phyloP scores from a whole-genome alignment of 2,888 invertebrate species.

The Drosophila mercatorum region DNA sequence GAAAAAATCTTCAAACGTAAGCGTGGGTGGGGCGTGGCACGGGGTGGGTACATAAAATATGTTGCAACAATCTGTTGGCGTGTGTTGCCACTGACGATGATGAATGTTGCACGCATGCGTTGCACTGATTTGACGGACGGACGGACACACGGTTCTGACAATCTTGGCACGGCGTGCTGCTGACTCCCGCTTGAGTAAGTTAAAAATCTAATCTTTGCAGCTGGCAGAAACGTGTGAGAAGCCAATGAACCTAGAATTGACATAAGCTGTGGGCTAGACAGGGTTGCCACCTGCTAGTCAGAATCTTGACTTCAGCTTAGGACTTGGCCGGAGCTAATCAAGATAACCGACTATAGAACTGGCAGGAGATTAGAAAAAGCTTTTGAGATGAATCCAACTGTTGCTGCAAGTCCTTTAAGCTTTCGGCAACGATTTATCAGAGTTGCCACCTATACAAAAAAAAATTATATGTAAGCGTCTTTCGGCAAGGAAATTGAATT shows the following conservation, averaged over 20 bases:
- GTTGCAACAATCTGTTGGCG: conserved; percentile 77
- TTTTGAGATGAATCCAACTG: background rate
- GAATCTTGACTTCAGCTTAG: background rate
- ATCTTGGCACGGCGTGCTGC: conserved; percentile 39
- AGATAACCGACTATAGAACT: background rate
- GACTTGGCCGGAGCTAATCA: background rate
- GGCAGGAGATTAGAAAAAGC: background rate
- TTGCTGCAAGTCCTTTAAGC: too few species aligned
- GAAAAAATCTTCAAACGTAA: conserved; percentile 67
- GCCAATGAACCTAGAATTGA: background rate
- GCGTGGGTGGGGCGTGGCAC: conserved; percentile 14
- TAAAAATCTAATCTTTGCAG: background rate
- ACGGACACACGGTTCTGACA: conserved; percentile 24
- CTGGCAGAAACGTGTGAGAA: background rate
- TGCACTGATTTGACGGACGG: conserved; percentile 65
- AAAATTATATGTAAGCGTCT: background rate
- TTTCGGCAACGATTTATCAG: background rate
- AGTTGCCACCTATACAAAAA: background rate
- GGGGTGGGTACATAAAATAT: conserved; percentile 61
- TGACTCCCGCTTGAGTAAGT: background rate
- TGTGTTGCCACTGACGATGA: conserved; percentile 70
- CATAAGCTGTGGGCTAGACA: background rate
- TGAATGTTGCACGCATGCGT: conserved; percentile 79
- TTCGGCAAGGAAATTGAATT: background rate
- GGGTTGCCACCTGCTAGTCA: background rate